Base-by-base conservation (phyloP, 1,140 invertebrate genomes). In the Dinoponera quadriceps region DNA sequence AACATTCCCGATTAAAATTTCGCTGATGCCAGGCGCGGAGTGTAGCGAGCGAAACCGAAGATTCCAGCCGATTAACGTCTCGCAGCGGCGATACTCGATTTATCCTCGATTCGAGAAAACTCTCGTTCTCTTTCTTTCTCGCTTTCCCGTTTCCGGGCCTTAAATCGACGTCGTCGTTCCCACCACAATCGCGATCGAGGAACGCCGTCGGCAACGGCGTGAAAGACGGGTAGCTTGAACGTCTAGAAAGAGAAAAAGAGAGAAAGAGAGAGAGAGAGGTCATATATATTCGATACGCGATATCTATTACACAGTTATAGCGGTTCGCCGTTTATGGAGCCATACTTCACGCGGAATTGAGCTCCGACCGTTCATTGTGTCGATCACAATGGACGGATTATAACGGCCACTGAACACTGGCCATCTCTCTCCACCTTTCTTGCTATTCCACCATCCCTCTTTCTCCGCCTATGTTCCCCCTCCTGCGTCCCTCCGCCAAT, bases 341-440 rank as follows among this genome's bases (percentile, higher is more conserved):
- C 57, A 89, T 89, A 90, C 86, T 89, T 90, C 80, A 89, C 85
- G 85, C 66, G 62, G 82, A 87, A 91, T 90, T 84, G 88, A 91
- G 85, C 73, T 74, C 65, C 68, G 68, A 83, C 75, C 80, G 86
- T 86, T 91, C 90, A 91, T 90, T 91, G 90, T 91, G 88, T 90
- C 85, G 83, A 86, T 90, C 87, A 91, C 90, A 91, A 91, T 91
- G 74, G 85, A 85, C 74, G 85, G 88, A 90, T 90, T 91, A 90
- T 91, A 91, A 88, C 89, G 85, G 81, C 78, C 87, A 85, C 83
- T 88, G 89, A 90, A 86, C 85, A 88, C 68, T 60, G 75, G 73
- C 82, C 83, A 20, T 84, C 71, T 60, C 44, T 66, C 62, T 84
- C 66, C 49, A 54, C 44, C 55, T 78, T 66, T 63, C 66, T 78